These are phyloP conservation scores for Pheucticus melanocephalus DNA, from an alignment of 2,113 vertebrate genomes.

Conservation along the genomic window DNA sequence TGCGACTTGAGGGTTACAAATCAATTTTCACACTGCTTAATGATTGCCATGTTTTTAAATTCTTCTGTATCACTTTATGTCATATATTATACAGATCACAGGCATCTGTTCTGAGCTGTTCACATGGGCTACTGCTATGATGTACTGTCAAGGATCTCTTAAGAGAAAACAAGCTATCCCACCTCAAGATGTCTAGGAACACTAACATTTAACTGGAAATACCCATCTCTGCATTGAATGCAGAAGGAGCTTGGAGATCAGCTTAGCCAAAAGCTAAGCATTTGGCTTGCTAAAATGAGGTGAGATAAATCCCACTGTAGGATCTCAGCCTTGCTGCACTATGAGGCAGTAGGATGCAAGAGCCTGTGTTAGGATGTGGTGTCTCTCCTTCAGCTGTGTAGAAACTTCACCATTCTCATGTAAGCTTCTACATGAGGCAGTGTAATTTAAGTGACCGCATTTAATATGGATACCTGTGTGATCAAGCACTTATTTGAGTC, in stretches of 20 bases:
- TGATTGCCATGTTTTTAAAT: background rate
- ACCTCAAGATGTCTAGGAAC: background rate
- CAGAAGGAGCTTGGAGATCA: background rate
- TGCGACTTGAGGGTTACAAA: background rate
- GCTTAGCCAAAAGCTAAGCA: background rate
- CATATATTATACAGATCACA: background rate
- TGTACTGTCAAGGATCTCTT: background rate
- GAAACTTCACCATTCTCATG: background rate
- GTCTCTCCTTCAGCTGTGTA: background rate
- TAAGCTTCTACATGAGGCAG: background rate
- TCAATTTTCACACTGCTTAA: background rate
- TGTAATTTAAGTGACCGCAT: background rate
- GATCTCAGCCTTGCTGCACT: background rate
- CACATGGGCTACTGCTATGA: background rate
- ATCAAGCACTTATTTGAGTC: background rate
- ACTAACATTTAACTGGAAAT: background rate
- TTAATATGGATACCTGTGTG: background rate
- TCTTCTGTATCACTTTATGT: background rate
- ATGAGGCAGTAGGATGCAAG: background rate
- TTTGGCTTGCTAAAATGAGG: constrained; percentile 21
- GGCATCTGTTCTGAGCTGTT: background rate
- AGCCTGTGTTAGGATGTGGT: background rate
- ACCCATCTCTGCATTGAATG: background rate
- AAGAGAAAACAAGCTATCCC: background rate
- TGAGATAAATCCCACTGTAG: background rate